phyloP scores from a whole-genome alignment of 2,113 vertebrate species.

The Lophochroa leadbeateri region DNA sequence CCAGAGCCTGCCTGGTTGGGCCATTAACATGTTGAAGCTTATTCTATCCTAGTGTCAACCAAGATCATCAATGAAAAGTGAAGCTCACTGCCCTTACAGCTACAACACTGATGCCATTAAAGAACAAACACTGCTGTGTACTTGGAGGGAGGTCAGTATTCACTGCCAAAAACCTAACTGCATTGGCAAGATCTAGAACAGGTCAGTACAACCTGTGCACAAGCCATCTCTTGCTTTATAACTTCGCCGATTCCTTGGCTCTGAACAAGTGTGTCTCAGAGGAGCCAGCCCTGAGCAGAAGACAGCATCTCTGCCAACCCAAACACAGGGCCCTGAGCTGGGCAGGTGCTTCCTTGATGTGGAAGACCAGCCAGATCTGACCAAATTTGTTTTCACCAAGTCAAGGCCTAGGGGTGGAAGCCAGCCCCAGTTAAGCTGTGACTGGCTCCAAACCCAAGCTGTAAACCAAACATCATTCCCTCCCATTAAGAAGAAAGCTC shows the following conservation, averaged over 20 bases:
- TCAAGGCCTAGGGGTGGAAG: conserved; percentile 9
- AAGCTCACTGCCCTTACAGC: neutral
- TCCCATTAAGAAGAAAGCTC: neutral
- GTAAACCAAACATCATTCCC: conserved; percentile 13
- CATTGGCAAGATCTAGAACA: neutral
- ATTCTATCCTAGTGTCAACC: neutral
- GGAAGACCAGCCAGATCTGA: neutral
- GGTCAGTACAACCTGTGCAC: conserved; percentile 1
- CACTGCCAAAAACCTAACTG: neutral
- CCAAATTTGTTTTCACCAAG: conserved; percentile 23
- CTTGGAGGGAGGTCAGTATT: neutral
- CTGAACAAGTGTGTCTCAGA: neutral
- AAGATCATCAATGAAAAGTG: neutral
- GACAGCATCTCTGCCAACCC: neutral
- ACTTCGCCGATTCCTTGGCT: neutral
- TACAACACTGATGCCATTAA: neutral
- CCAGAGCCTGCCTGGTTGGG: neutral
- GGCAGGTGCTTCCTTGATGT: conserved; percentile 10
- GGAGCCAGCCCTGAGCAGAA: neutral
- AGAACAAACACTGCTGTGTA: neutral
- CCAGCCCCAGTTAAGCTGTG: neutral
- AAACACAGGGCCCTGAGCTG: neutral
- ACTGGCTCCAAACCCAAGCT: conserved; percentile 2
- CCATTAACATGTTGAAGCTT: neutral
- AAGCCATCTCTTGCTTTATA: neutral